Percentiles rank a stretch among this genome's conserved stretches.
Evolutionary conservation across 2,113 vertebrate genomes (phyloP).

Genomic region (Polypterus bichir): DNA sequence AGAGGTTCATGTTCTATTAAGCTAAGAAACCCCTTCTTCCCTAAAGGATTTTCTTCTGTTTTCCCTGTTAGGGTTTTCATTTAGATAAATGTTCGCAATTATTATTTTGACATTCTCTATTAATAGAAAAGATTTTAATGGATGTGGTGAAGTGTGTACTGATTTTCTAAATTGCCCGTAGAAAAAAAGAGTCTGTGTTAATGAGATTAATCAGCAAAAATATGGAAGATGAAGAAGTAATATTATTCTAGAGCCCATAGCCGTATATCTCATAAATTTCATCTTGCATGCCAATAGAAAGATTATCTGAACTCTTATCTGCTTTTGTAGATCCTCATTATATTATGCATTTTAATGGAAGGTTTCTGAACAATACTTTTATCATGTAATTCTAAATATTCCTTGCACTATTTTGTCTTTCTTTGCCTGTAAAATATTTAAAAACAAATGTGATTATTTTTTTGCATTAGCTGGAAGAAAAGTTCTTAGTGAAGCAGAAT

Average conservation of each 20-base stretch:
- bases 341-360: no score
- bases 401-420: no score
- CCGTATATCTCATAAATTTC: not conserved
- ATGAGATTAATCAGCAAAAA: constrained; percentile 14
- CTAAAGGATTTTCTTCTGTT: constrained; percentile 19
- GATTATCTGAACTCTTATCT: constrained; percentile 4
- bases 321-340: no score
- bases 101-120: constrained; percentile 25
- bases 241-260: not conserved
- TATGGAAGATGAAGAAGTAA: not conserved
- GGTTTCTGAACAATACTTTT: no score
- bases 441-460: no score
- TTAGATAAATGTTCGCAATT: constrained; percentile 43
- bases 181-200: not conserved
- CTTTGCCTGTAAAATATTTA: no score
- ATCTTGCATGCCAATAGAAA: not conserved
- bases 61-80: constrained; percentile 33
- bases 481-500: no score
- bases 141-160: constrained; percentile 6
- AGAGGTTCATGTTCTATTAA: not conserved
- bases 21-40: constrained; percentile 18
- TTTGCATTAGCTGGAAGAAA: no score
- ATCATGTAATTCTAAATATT: no score
- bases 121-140: constrained; percentile 27
- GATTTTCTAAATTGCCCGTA: constrained; percentile 17